Evolutionary conservation across 2,113 vertebrate species (phyloP).

Genomic region (Variabilichromis moorii): DNA sequence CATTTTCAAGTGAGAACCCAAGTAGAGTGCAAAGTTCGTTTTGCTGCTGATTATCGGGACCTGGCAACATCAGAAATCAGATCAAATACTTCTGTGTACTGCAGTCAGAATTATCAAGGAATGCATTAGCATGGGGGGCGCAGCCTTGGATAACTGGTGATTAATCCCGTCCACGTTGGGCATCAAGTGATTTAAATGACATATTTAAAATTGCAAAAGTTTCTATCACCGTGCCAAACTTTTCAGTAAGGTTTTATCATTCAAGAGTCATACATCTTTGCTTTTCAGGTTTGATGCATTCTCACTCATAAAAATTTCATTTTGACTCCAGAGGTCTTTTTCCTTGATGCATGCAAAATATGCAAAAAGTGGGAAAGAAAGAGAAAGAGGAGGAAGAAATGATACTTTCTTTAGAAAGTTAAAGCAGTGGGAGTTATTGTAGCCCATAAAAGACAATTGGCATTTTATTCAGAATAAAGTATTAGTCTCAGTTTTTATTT

Average conservation of each 20-base stretch:
- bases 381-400: background rate
- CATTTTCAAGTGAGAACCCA: background rate
- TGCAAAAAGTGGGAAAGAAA: background rate
- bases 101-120: background rate
- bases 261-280: conserved; percentile 4
- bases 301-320: conserved; percentile 12
- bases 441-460: background rate
- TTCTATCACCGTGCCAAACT: background rate
- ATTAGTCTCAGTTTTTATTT: background rate
- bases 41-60: background rate
- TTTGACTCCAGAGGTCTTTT: conserved; percentile 6
- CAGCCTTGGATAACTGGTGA: background rate
- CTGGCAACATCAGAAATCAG: background rate
- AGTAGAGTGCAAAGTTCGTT: background rate
- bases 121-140: background rate
- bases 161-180: background rate
- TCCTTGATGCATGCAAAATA: conserved; percentile 10
- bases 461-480: background rate
- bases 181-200: background rate
- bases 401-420: background rate
- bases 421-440: background rate
- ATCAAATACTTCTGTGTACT: background rate
- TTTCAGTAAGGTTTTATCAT: background rate
- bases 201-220: background rate
- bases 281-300: conserved; percentile 26